Conservation (phyloP, 2,888 invertebrate genomes). For the Sclerodermus sp. region DNA sequence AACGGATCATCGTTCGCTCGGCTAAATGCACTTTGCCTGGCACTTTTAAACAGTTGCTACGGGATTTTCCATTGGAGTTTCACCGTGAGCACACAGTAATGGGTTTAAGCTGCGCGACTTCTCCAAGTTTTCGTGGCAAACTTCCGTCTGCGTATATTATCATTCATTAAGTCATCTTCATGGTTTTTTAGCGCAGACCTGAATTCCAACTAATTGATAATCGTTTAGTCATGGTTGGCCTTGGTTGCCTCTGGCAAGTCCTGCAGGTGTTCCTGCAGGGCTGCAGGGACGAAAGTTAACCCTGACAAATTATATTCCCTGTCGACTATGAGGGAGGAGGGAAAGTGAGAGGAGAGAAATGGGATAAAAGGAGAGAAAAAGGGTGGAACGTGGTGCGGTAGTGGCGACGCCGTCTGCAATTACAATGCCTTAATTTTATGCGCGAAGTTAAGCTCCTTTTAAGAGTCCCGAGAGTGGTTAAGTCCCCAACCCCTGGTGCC, state of each 20-base stretch:
- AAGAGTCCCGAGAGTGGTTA: conserved; percentile 46
- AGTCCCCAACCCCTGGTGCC: conserved; percentile 15
- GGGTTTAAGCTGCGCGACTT: too few species aligned
- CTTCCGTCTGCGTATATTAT: too few species aligned
- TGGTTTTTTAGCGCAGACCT: conserved; percentile 5
- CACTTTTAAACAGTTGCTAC: too few species aligned
- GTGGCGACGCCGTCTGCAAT: conserved; percentile 45
- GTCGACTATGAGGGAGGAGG: conserved; percentile 1
- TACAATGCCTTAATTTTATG: conserved; percentile 57
- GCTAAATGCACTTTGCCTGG: too few species aligned
- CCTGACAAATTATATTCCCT: conserved; percentile 47
- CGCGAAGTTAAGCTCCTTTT: conserved; percentile 54
- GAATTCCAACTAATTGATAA: conserved; percentile 29
- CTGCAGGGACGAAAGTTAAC: conserved; percentile 42
- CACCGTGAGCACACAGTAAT: too few species aligned
- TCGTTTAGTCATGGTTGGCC: conserved; percentile 19
- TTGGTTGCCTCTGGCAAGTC: conserved; percentile 7
- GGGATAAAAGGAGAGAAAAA: conserved; percentile 11
- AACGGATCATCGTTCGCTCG: too few species aligned
- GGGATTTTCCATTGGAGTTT: too few species aligned
- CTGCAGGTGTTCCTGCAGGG: background rate
- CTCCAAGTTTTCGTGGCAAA: too few species aligned
- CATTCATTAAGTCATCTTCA: too few species aligned
- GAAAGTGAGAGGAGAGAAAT: conserved; percentile 10
- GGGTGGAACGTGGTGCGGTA: conserved; percentile 14